Evolutionary conservation across 1,140 invertebrate species (phyloP).

Genomic region (Bilobella aurantiaca): DNA sequence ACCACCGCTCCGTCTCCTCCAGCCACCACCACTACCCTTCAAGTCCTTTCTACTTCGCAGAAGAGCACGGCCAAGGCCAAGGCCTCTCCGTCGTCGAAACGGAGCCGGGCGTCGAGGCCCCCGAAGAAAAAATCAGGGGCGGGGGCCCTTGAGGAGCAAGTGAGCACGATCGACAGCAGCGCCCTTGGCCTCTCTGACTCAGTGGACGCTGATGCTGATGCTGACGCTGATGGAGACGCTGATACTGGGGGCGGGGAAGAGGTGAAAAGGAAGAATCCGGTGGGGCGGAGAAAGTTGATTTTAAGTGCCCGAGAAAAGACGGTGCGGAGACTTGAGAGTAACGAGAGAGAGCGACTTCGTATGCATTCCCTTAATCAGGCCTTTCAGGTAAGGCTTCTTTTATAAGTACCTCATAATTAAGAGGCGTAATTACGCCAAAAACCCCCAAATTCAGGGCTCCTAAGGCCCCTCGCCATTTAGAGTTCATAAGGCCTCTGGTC

Average conservation of each 20-base stretch:
- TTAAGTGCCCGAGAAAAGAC: conserved; percentile 43
- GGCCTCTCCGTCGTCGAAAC: background rate
- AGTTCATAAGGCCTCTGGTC: too few relatives aligned
- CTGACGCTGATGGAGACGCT: too few relatives aligned
- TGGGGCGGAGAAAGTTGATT: conserved; percentile 32
- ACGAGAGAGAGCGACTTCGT: conserved; percentile 50
- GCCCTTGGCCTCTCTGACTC: conserved; percentile 9
- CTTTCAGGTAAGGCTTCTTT: conserved; percentile 42
- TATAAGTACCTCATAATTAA: too few relatives aligned
- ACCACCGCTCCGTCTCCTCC: background rate
- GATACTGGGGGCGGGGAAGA: too few relatives aligned
- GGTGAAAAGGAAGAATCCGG: conserved; percentile 33
- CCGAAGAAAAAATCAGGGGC: conserved; percentile 4
- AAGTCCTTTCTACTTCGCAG: background rate
- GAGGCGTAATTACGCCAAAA: too few relatives aligned
- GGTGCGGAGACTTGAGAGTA: conserved; percentile 51
- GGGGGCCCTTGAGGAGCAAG: conserved; percentile 6
- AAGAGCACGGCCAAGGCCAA: background rate
- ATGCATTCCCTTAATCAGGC: conserved; percentile 55
- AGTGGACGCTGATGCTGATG: too few relatives aligned
- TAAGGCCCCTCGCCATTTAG: too few relatives aligned
- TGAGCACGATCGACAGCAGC: background rate
- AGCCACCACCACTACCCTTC: background rate
- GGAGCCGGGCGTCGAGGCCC: background rate
- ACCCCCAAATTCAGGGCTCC: too few relatives aligned